phyloP scores from a whole-genome alignment of 1,140 invertebrate genomes.

The Asobara japonica region DNA sequence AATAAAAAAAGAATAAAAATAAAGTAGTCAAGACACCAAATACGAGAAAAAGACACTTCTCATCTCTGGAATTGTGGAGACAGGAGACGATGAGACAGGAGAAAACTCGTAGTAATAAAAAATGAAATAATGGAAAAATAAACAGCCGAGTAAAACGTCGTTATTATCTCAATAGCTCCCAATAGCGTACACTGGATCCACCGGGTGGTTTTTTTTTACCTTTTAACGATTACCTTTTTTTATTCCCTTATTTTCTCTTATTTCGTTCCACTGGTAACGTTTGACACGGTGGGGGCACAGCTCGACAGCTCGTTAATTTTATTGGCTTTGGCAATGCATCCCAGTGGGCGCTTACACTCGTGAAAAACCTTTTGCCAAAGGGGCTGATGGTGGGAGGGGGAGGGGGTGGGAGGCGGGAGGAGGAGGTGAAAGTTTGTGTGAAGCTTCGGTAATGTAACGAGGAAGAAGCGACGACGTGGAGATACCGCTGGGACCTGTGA shows the following conservation, averaged over 20 bases:
- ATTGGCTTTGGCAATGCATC: constrained; percentile 35
- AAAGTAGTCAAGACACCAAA: neutral
- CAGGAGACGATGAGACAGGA: neutral
- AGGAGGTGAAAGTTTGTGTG: constrained; percentile 5
- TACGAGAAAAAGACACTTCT: neutral
- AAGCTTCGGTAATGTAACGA: neutral
- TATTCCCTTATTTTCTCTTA: constrained; percentile 12
- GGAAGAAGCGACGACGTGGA: constrained; percentile 21
- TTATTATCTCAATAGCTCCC: constrained; percentile 13
- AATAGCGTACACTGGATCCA: neutral
- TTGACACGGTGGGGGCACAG: constrained; percentile 10
- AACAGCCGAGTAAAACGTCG: constrained; percentile 6
- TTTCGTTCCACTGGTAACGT: neutral
- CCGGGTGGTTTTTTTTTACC: neutral
- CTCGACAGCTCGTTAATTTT: constrained; percentile 39
- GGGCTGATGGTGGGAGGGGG: no score
- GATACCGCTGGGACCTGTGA: neutral
- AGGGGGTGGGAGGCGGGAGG: constrained; percentile 26
- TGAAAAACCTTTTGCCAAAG: no score
- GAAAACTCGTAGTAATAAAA: neutral
- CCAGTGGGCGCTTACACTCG: constrained; percentile 22
- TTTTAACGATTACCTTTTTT: neutral
- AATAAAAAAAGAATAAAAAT: neutral
- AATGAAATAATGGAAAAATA: neutral
- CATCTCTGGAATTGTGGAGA: neutral